Evolutionary conservation across 2,113 vertebrate genomes (phyloP).

Genomic region (Falco punctatus): DNA sequence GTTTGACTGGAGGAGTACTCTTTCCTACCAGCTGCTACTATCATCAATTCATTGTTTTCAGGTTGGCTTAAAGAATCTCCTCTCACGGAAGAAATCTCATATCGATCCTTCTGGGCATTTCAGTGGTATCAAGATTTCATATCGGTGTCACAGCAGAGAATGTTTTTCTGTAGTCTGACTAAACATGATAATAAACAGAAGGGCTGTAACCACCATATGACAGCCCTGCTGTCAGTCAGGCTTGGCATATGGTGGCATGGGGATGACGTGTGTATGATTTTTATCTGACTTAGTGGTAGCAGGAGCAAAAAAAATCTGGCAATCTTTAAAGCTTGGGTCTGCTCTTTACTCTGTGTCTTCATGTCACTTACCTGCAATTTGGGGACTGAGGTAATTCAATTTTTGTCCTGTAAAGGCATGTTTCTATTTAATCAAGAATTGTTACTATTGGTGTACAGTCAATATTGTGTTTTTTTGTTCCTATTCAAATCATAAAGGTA

Average conservation of each 20-base stretch:
- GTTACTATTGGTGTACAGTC: neutral
- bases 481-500: neutral
- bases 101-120: slow-evolving; percentile 23
- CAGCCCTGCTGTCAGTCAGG: neutral
- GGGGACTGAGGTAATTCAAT: neutral
- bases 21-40: slow-evolving; percentile 53
- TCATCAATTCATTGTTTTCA: neutral
- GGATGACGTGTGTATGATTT: neutral
- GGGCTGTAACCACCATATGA: neutral
- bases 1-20: neutral
- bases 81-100: slow-evolving; percentile 23
- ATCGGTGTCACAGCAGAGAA: neutral
- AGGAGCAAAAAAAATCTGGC: neutral
- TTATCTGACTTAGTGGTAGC: neutral
- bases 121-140: neutral
- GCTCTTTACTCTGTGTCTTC: neutral
- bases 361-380: neutral
- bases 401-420: neutral
- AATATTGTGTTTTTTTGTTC: neutral
- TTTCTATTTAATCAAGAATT: neutral
- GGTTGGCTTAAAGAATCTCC: neutral
- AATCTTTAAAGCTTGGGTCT: neutral
- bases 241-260: neutral
- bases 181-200: neutral
- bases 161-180: neutral